Evolutionary conservation across 1,140 invertebrate genomes (phyloP), one percentile per base, ranked within the genome.

Genomic region (Xylocopa sonorina): DNA sequence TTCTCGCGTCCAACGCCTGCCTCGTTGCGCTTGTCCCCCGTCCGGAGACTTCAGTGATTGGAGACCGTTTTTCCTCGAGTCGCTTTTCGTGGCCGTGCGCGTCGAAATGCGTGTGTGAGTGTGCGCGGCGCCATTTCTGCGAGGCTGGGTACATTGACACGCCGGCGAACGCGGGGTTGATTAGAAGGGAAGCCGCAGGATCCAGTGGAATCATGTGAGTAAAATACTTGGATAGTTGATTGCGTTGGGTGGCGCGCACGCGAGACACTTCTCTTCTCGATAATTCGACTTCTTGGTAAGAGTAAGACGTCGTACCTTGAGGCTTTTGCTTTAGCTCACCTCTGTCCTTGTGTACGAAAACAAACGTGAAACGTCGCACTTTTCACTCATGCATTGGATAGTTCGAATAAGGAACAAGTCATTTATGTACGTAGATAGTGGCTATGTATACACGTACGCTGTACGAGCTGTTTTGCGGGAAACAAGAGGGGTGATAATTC

Each of bases 201-300:
- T 7, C 41, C 14, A 10, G n/a, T n/a, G n/a, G n/a, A n/a, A 64
- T 64, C 72, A 51, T 12, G 72, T 75, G 34, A 75, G 72, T 75
- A 6, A 3, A 18, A 5, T 41, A 64, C 53, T 29, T n/a, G n/a
- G 5, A 2, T 27, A 2, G 12, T 27, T 14, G 3, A 14, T 29
- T 29, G 3, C 6, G 2, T 10, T 53, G 38, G 12, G 1, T 41
- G 18, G 2, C 0, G 5, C 32, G 50, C 55, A 41, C 29, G 38
- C 46, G 34, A 51, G 71, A 63, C 41, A 63, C 29, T 14, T 6
- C 5, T 34, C 1, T 24, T 69, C 41, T n/a, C 3, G 29, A 57
- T 7, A 0, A 29, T 57, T 46, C 18, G 48, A n/a, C 18, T 50
- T 3, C 48, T 18, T n/a, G 21, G 48, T 7, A n/a, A n/a, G 48